Evolutionary conservation across 1,140 invertebrate species (phyloP).

Genomic region (Mycetomoellerius zeteki): DNA sequence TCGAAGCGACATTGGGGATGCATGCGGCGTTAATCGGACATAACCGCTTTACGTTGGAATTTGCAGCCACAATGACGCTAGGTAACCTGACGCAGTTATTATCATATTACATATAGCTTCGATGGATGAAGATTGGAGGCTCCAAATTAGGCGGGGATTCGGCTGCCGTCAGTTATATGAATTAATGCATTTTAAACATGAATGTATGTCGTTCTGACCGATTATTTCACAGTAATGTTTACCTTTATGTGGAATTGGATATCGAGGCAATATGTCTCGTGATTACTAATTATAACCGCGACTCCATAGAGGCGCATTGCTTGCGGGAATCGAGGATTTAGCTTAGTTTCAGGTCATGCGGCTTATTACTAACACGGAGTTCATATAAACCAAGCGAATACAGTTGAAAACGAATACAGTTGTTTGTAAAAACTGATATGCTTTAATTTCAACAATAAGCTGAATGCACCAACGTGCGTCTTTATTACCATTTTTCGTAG

Average conservation of each 20-base stretch:
- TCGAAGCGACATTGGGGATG: slow-evolving; percentile 12
- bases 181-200: slow-evolving; percentile 5
- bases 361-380: background rate
- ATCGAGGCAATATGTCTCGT: slow-evolving; percentile 43
- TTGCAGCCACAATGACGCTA: slow-evolving; percentile 46
- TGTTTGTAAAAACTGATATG: background rate
- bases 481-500: background rate
- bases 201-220: background rate
- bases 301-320: slow-evolving; percentile 32
- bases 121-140: slow-evolving; percentile 55
- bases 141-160: slow-evolving; percentile 17
- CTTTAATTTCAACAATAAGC: background rate
- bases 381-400: background rate
- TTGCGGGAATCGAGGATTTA: slow-evolving; percentile 24
- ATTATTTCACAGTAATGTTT: slow-evolving; percentile 24
- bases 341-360: background rate
- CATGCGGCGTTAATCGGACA: slow-evolving; percentile 50
- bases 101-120: slow-evolving; percentile 42
- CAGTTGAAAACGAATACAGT: background rate
- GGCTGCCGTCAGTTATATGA: background rate
- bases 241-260: slow-evolving; percentile 14
- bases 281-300: slow-evolving; percentile 53
- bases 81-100: slow-evolving; percentile 46
- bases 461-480: background rate
- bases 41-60: slow-evolving; percentile 55